phyloP scores from a whole-genome alignment of 2,888 invertebrate species.

The Panzeria rudis region DNA sequence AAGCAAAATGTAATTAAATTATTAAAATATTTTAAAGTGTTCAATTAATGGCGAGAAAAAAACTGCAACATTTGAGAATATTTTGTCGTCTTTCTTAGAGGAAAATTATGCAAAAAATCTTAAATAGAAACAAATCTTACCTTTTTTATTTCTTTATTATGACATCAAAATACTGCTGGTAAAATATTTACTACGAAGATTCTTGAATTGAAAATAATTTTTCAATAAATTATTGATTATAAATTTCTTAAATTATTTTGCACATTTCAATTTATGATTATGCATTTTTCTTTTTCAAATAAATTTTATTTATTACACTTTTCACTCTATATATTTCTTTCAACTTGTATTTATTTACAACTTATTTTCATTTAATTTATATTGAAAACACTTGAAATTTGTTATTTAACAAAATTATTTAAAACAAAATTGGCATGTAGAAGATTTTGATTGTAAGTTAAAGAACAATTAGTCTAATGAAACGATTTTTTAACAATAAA shows the following conservation, averaged over 20 bases:
- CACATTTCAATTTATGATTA: neutral
- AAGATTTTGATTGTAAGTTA: neutral
- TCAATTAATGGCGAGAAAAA: neutral
- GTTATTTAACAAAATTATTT: conserved; percentile 15
- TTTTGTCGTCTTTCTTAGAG: neutral
- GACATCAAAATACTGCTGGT: neutral
- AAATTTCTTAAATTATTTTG: neutral
- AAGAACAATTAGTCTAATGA: neutral
- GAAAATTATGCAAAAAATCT: neutral
- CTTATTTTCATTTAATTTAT: conserved; percentile 5
- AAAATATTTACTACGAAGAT: conserved; percentile 26
- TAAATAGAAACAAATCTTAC: conserved; percentile 11
- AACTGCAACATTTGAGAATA: conserved; percentile 36
- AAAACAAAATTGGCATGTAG: conserved; percentile 20
- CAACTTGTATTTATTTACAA: conserved; percentile 10
- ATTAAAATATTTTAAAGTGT: too few species aligned
- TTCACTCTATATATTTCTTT: conserved; percentile 4
- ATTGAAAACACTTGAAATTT: conserved; percentile 1
- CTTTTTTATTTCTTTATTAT: neutral
- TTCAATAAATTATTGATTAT: neutral
- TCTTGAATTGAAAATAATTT: neutral
- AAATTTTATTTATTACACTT: conserved; percentile 8
- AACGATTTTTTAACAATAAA: neutral
- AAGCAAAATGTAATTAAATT: too few species aligned
- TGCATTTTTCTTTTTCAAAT: neutral